These are phyloP conservation scores for Lepidothrix coronata DNA, from an alignment of 2,113 vertebrate genomes.

Conservation along the genomic window DNA sequence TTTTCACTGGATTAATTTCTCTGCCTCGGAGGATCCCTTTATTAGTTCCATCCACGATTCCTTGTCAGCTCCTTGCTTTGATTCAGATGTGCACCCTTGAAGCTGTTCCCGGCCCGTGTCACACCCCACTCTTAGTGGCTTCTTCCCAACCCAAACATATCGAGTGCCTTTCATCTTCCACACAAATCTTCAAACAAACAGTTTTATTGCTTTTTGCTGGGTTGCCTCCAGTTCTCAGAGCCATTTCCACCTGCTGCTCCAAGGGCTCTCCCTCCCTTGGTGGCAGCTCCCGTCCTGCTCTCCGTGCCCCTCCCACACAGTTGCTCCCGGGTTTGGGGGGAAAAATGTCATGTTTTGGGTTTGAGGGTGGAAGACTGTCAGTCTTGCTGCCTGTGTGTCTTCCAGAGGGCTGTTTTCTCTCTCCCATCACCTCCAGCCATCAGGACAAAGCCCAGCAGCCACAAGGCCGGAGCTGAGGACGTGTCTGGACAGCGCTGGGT, in stretches of 20 bases:
- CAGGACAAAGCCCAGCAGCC: background rate
- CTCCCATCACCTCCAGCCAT: background rate
- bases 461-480: background rate
- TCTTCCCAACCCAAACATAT: slow-evolving; percentile 11
- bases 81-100: background rate
- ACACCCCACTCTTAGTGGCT: background rate
- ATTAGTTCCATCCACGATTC: background rate
- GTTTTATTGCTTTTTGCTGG: background rate
- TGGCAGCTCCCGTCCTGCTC: background rate
- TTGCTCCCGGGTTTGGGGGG: background rate
- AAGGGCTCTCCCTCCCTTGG: background rate
- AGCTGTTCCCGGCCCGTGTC: background rate
- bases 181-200: background rate
- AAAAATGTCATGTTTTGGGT: background rate
- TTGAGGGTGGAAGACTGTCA: background rate
- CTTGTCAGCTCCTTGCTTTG: background rate
- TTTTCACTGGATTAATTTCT: background rate
- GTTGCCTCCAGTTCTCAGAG: background rate
- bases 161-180: slow-evolving; percentile 6
- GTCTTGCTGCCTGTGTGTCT: background rate
- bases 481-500: background rate
- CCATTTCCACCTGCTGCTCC: background rate
- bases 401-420: background rate
- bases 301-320: background rate
- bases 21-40: background rate